phyloP scores from a whole-genome alignment of 2,797 vertebrate genomes.

The Apodemus agrarius region DNA sequence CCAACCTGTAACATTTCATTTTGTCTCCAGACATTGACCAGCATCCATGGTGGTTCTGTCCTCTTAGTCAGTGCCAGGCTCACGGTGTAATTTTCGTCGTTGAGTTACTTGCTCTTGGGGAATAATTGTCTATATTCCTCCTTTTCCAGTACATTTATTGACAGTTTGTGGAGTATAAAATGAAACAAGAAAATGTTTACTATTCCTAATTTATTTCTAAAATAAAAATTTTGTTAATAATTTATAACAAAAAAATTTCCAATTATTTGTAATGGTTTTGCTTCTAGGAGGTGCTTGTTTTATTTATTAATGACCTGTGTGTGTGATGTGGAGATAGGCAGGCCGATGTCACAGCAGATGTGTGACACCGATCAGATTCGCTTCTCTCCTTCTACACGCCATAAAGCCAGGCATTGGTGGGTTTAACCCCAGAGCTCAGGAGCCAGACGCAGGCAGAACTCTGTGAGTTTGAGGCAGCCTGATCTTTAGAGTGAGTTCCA shows the following conservation, averaged over 20 bases:
- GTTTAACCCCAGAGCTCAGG: neutral
- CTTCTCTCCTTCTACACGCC: neutral
- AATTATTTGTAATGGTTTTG: neutral
- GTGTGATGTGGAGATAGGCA: neutral
- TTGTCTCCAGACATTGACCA: neutral
- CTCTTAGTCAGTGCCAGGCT: constrained; percentile 23
- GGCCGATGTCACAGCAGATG: neutral
- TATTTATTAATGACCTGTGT: neutral
- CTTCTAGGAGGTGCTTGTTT: neutral
- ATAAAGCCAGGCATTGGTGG: neutral
- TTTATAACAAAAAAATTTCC: neutral
- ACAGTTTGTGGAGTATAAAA: constrained; percentile 37
- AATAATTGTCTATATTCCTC: neutral
- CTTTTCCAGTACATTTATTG: neutral
- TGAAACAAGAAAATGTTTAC: constrained; percentile 49
- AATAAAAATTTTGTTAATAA: neutral
- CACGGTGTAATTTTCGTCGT: constrained; percentile 51
- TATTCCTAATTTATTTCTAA: neutral
- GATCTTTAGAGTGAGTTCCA: neutral
- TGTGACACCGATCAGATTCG: neutral
- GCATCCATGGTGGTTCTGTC: constrained; percentile 18
- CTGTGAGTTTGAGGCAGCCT: neutral
- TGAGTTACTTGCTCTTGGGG: neutral
- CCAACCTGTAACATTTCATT: constrained; percentile 59
- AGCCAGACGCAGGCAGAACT: neutral